phyloP scores from a whole-genome alignment of 1,140 invertebrate species.

The Zaprionus capensis region DNA sequence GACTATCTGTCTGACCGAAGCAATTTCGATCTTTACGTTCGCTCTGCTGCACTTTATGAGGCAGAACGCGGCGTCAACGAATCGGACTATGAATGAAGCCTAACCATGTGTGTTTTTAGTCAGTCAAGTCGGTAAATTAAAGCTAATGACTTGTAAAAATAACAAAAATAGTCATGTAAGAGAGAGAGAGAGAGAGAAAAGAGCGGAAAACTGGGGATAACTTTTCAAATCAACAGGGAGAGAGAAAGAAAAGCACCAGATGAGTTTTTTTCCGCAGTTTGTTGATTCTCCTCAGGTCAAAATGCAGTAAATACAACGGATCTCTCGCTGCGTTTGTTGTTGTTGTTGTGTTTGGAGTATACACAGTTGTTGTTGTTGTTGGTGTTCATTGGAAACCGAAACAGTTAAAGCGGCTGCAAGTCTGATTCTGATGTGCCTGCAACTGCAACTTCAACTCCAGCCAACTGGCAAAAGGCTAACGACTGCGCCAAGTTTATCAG shows the following conservation, averaged over 20 bases:
- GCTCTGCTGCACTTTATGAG: conserved; percentile 48
- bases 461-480: conserved; percentile 43
- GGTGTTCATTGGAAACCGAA: conserved; percentile 53
- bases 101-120: conserved; percentile 37
- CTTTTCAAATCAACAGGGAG: conserved; percentile 38
- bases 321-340: conserved; percentile 36
- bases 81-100: conserved; percentile 69
- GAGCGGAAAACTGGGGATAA: conserved; percentile 26
- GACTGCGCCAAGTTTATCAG: conserved; percentile 51
- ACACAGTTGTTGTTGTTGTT: conserved; percentile 19
- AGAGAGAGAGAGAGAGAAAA: background rate
- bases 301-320: conserved; percentile 72
- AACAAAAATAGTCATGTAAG: conserved; percentile 40
- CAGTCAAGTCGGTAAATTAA: conserved; percentile 68
- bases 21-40: conserved; percentile 12
- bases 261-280: conserved; percentile 34
- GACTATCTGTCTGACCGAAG: conserved; percentile 18
- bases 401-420: conserved; percentile 74
- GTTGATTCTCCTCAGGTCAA: conserved; percentile 51
- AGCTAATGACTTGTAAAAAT: conserved; percentile 81
- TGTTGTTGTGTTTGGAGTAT: conserved; percentile 7
- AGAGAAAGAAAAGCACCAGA: conserved; percentile 29
- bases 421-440: conserved; percentile 44
- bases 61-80: conserved; percentile 40
- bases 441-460: conserved; percentile 44